phyloP scores from a whole-genome alignment of 2,888 invertebrate species.

The Diplazon laetatorius region DNA sequence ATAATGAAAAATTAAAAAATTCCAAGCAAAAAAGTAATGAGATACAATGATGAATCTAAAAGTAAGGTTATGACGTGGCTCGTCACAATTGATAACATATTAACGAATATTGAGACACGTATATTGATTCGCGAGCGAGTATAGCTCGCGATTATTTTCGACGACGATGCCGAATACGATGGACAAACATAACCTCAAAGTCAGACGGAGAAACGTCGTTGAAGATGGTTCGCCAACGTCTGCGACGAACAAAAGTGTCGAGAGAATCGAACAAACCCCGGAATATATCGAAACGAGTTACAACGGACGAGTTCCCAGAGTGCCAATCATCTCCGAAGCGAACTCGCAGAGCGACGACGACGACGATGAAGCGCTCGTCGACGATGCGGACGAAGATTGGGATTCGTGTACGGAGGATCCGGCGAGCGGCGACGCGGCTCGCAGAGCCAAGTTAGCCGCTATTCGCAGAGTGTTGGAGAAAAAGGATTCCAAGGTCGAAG shows the following conservation, averaged over 20 bases:
- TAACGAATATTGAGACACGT: neutral
- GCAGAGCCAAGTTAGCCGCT: constrained; percentile 6
- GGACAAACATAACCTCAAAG: constrained; percentile 70
- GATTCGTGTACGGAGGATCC: constrained; percentile 36
- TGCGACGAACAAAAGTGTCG: neutral
- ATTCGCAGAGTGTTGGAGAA: constrained; percentile 64
- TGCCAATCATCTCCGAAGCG: constrained; percentile 66
- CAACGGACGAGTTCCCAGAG: constrained; percentile 68
- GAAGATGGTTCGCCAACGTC: constrained; percentile 53
- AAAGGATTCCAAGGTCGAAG: constrained; percentile 73
- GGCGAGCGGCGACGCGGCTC: constrained; percentile 13
- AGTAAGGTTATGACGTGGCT: constrained; percentile 26
- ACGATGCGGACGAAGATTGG: constrained; percentile 50
- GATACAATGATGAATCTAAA: neutral
- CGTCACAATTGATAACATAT: neutral
- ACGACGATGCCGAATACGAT: constrained; percentile 36
- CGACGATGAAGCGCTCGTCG: constrained; percentile 63
- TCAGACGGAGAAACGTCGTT: constrained; percentile 69
- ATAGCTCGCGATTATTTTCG: neutral
- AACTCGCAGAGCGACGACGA: constrained; percentile 65
- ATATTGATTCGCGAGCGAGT: neutral
- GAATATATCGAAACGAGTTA: constrained; percentile 64
- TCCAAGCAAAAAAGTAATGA: too few relatives aligned
- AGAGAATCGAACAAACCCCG: constrained; percentile 17
- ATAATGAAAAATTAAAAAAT: too few relatives aligned